Conservation (phyloP, 2,888 invertebrate species). For the Cacoxenus indagator region DNA sequence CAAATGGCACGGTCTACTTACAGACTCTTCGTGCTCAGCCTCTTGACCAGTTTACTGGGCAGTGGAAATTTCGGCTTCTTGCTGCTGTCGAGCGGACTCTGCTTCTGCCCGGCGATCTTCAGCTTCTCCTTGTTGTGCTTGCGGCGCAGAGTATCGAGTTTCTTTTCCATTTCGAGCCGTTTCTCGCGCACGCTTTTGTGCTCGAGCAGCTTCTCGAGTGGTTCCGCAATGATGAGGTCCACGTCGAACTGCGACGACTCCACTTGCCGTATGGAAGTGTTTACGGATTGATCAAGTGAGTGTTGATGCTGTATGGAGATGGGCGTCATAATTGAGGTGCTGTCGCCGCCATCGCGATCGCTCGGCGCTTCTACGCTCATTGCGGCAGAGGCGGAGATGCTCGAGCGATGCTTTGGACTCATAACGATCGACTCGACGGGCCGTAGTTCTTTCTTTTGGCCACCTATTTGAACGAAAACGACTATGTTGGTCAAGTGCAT, state of each 20-base stretch:
- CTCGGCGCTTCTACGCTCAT: conserved; percentile 57
- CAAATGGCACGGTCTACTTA: conserved; percentile 70
- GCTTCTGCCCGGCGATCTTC: conserved; percentile 74
- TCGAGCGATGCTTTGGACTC: conserved; percentile 73
- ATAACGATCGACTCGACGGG: conserved; percentile 68
- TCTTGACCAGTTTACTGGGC: conserved; percentile 81
- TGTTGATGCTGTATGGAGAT: conserved; percentile 68
- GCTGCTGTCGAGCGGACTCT: conserved; percentile 74
- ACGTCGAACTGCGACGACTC: conserved; percentile 67
- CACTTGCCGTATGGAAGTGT: conserved; percentile 64
- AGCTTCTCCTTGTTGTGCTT: conserved; percentile 85
- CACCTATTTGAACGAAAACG: conserved; percentile 71
- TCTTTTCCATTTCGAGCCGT: conserved; percentile 86
- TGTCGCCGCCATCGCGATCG: conserved; percentile 56
- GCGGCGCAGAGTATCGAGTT: conserved; percentile 84
- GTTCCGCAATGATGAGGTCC: conserved; percentile 78
- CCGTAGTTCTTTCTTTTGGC: conserved; percentile 69
- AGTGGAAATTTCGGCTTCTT: conserved; percentile 81
- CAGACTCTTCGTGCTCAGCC: conserved; percentile 85
- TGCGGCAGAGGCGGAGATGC: conserved; percentile 62
- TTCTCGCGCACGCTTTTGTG: conserved; percentile 88
- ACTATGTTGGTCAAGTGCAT: conserved; percentile 55
- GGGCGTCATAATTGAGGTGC: conserved; percentile 43
- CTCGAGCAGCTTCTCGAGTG: conserved; percentile 83
- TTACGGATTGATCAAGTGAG: conserved; percentile 67